phyloP scores from a whole-genome alignment of 1,140 invertebrate genomes.

The Drosophila novamexicana region DNA sequence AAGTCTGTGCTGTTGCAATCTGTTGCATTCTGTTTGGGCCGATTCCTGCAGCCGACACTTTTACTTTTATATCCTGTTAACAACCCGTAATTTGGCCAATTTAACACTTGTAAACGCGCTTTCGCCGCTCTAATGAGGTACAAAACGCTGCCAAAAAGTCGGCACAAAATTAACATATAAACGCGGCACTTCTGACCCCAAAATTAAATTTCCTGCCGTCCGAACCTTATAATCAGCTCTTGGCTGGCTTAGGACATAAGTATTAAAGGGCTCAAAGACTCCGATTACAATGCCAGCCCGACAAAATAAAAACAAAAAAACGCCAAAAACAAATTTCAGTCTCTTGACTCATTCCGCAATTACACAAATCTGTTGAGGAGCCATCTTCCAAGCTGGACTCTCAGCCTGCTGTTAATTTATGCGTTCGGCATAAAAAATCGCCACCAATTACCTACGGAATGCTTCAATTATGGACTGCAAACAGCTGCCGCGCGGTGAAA shows the following conservation, averaged over 20 bases:
- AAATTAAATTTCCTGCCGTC: constrained; percentile 64
- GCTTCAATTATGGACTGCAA: constrained; percentile 78
- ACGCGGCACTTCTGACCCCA: constrained; percentile 63
- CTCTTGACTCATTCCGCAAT: constrained; percentile 50
- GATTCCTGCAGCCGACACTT: constrained; percentile 53
- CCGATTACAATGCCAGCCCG: constrained; percentile 38
- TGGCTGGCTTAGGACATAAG: constrained; percentile 30
- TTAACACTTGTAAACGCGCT: constrained; percentile 83
- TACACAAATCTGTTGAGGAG: constrained; percentile 71
- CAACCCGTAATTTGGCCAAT: constrained; percentile 80
- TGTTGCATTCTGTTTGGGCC: not conserved
- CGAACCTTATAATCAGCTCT: constrained; percentile 59
- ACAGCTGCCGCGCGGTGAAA: constrained; percentile 71
- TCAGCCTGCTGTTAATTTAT: constrained; percentile 77
- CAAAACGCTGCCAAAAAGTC: constrained; percentile 68
- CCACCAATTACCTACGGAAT: constrained; percentile 75
- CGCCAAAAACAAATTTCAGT: not conserved
- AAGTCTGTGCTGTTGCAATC: not conserved
- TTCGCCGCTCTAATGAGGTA: constrained; percentile 82
- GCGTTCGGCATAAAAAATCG: constrained; percentile 76
- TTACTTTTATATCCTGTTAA: constrained; percentile 83
- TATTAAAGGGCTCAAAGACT: constrained; percentile 58
- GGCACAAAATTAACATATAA: constrained; percentile 76
- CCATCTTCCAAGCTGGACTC: constrained; percentile 22
- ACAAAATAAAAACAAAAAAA: constrained; percentile 8